Evolutionary conservation across 2,113 vertebrate species (phyloP).

Genomic region (Coracopsis vasa): DNA sequence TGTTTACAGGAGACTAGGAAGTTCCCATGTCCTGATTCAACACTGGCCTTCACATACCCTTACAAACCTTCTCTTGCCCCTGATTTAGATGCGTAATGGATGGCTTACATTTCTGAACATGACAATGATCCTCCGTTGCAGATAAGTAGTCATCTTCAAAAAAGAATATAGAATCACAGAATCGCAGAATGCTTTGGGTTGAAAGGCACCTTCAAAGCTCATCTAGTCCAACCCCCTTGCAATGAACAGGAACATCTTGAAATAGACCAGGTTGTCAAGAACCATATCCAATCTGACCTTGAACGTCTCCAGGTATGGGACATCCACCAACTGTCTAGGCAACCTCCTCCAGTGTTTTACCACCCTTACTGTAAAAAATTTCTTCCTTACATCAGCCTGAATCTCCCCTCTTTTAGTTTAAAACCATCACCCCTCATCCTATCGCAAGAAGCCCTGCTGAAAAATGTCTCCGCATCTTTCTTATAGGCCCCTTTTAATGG

Average conservation of each 20-base stretch:
- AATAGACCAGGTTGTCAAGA: background rate
- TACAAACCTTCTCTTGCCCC: background rate
- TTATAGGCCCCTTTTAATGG: background rate
- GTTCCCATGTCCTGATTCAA: background rate
- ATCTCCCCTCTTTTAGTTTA: background rate
- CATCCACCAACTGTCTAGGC: too few species aligned
- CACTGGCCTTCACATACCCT: background rate
- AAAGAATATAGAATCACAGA: background rate
- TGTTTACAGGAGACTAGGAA: background rate
- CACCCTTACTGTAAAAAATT: rapidly evolving
- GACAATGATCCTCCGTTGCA: background rate
- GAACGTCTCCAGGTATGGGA: background rate
- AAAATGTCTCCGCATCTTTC: background rate
- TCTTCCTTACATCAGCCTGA: background rate
- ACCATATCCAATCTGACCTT: rapidly evolving
- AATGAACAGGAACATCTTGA: background rate
- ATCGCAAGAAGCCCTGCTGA: background rate
- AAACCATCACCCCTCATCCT: background rate
- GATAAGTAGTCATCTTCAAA: background rate
- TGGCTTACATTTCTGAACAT: background rate
- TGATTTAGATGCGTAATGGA: background rate
- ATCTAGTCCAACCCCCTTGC: background rate
- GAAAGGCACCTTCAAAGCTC: background rate
- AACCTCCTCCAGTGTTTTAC: background rate
- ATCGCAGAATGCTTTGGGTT: background rate